Evolutionary conservation across 1,140 invertebrate species (phyloP).

Genomic region (Drosophila sproati): DNA sequence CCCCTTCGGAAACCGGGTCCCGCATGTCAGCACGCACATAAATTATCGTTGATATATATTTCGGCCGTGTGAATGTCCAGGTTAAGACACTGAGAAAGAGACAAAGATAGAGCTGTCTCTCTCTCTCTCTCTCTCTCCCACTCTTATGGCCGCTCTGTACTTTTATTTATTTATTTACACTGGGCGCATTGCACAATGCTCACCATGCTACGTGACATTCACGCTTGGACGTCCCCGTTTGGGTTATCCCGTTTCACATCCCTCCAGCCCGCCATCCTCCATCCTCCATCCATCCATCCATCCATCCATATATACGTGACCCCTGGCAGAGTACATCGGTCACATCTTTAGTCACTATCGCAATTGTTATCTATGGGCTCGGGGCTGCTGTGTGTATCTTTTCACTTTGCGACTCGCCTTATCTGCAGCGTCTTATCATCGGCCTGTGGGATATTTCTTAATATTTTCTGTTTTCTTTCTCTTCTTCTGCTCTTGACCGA

Average conservation of each 20-base stretch:
- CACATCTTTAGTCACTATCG: conserved; percentile 40
- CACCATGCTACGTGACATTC: conserved; percentile 78
- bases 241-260: conserved; percentile 11
- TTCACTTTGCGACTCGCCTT: conserved; percentile 54
- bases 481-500: conserved; percentile 51
- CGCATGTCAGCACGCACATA: conserved; percentile 81
- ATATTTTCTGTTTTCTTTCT: conserved; percentile 46
- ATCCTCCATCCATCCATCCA: too few relatives aligned
- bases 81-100: background rate
- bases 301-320: conserved; percentile 54
- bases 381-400: conserved; percentile 62
- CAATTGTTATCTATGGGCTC: conserved; percentile 37
- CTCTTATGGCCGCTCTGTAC: background rate
- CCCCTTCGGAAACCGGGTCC: conserved; percentile 43
- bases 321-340: conserved; percentile 31
- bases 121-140: background rate
- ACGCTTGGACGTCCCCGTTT: conserved; percentile 65
- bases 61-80: conserved; percentile 81
- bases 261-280: background rate
- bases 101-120: conserved; percentile 5
- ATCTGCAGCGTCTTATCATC: conserved; percentile 74
- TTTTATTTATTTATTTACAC: conserved; percentile 72
- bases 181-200: conserved; percentile 54
- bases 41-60: conserved; percentile 82
- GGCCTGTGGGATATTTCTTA: conserved; percentile 49